Conservation (phyloP, 2,797 vertebrate species). For the Distichodus sexfasciatus region DNA sequence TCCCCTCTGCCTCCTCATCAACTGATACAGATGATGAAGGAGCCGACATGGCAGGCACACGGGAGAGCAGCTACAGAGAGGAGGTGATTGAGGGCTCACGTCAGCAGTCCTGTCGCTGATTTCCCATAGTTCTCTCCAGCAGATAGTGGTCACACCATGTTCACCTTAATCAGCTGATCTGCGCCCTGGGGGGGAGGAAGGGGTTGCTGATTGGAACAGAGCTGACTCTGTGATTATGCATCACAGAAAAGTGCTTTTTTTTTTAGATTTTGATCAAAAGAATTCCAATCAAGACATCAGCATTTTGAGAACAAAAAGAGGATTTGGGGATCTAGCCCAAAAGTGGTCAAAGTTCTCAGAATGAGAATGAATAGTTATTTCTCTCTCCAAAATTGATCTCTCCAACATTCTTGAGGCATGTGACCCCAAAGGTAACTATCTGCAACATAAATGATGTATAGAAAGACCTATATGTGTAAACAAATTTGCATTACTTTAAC, state of each 20-base stretch:
- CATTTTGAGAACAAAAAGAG: too few relatives aligned
- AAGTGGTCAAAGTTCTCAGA: too few relatives aligned
- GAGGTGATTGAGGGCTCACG: background rate
- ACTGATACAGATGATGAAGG: slow-evolving; percentile 16
- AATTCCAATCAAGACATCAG: background rate
- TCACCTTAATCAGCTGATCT: slow-evolving; percentile 11
- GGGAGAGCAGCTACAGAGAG: background rate
- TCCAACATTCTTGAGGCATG: too few relatives aligned
- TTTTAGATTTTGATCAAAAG: background rate
- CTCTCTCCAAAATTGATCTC: too few relatives aligned
- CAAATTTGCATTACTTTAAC: background rate
- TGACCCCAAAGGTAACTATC: too few relatives aligned
- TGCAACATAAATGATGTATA: background rate
- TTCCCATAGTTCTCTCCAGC: slow-evolving; percentile 1
- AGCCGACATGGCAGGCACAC: background rate
- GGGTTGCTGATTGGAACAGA: slow-evolving; percentile 4
- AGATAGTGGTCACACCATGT: slow-evolving; percentile 1
- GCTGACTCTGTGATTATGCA: background rate
- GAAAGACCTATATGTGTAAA: background rate
- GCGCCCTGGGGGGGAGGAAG: background rate
- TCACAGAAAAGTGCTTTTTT: background rate
- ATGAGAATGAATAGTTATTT: too few relatives aligned
- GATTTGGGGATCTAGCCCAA: too few relatives aligned
- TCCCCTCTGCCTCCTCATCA: slow-evolving; percentile 1
- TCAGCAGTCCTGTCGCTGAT: background rate